Percentiles rank a stretch among this genome's conserved stretches.
These are phyloP conservation scores for Bradypodion pumilum DNA, from an alignment of 2,797 vertebrate species.

Conservation along the genomic window DNA sequence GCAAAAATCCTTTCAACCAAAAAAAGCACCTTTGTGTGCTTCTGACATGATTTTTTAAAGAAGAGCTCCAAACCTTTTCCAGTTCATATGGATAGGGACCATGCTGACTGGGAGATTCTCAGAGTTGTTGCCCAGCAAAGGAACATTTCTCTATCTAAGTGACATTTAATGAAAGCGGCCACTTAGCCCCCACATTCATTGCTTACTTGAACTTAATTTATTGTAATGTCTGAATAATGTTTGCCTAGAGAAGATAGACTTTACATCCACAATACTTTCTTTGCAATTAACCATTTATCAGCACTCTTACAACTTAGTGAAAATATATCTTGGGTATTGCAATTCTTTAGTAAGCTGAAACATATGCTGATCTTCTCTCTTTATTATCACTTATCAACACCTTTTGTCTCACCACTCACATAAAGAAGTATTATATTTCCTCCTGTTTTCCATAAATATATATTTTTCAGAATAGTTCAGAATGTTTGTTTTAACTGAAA, in stretches of 20 bases:
- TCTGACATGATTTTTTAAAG: too few relatives aligned
- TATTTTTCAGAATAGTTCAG: background rate
- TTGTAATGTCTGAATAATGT: background rate
- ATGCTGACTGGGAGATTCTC: too few relatives aligned
- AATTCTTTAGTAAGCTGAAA: too few relatives aligned
- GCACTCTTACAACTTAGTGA: background rate
- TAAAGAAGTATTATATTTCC: background rate
- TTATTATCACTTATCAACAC: background rate
- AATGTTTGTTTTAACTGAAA: background rate
- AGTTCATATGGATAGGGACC: too few relatives aligned
- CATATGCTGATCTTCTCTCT: too few relatives aligned
- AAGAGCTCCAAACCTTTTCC: too few relatives aligned
- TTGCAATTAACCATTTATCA: background rate
- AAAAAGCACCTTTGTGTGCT: too few relatives aligned
- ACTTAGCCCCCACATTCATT: background rate
- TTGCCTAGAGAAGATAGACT: background rate
- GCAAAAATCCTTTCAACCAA: too few relatives aligned
- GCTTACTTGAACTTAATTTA: too few relatives aligned
- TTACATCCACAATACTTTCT: slow-evolving; percentile 9
- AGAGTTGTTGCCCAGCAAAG: too few relatives aligned
- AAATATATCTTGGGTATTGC: background rate
- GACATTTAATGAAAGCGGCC: background rate
- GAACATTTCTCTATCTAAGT: too few relatives aligned
- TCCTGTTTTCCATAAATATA: background rate
- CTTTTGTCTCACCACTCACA: background rate